phyloP scores from a whole-genome alignment of 2,113 vertebrate genomes.

The Podarcis cretensis region DNA sequence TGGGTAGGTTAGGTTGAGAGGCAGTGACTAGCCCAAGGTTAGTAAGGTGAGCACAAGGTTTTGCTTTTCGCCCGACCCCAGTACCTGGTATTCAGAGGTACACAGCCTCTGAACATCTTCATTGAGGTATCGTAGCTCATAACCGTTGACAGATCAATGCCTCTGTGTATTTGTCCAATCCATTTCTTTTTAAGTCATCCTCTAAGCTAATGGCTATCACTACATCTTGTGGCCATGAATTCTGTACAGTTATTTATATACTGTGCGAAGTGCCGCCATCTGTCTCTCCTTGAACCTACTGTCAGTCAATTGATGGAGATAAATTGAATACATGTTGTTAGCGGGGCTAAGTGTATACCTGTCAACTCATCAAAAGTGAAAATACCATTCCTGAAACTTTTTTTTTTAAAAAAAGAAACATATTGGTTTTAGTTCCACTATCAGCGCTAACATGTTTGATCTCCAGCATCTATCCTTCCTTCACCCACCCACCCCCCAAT shows the following conservation, averaged over 20 bases:
- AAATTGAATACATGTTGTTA: neutral
- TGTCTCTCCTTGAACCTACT: neutral
- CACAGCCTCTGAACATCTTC: too few relatives aligned
- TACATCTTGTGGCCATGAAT: neutral
- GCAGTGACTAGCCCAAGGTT: too few relatives aligned
- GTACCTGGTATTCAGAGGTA: too few relatives aligned
- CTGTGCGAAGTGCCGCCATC: neutral
- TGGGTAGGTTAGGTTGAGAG: too few relatives aligned
- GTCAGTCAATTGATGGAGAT: neutral
- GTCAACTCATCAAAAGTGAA: neutral
- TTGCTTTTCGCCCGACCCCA: too few relatives aligned
- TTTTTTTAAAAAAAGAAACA: neutral
- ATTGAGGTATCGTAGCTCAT: too few relatives aligned
- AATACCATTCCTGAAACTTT: neutral
- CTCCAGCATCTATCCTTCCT: neutral
- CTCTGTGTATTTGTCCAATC: too few relatives aligned
- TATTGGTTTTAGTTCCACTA: neutral
- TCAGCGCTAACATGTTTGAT: neutral
- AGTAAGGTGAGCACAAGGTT: too few relatives aligned
- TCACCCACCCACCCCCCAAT: neutral
- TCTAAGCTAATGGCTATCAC: neutral
- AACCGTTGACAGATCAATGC: too few relatives aligned
- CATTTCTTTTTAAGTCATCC: too few relatives aligned
- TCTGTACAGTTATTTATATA: neutral
- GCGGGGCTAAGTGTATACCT: neutral